These are phyloP conservation scores for Hypocryptadius cinnamomeus DNA, from an alignment of 2,113 vertebrate species.

Conservation along the genomic window DNA sequence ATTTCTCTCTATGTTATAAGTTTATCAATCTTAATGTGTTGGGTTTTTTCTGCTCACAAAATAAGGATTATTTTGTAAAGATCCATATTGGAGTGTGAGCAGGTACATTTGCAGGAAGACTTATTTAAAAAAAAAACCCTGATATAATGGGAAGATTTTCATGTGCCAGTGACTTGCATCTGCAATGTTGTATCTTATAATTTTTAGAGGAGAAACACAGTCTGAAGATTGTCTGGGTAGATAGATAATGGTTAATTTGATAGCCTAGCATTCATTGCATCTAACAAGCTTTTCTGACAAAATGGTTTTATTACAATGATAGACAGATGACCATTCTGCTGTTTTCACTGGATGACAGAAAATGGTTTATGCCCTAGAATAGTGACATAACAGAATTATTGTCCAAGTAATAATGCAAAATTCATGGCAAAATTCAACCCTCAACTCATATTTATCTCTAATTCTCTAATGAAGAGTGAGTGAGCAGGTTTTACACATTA, in stretches of 20 bases:
- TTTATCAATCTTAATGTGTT: not conserved
- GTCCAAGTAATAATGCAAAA: not conserved
- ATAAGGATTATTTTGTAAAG: not conserved
- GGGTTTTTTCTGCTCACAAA: not conserved
- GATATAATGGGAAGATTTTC: not conserved
- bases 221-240: not conserved
- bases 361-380: not conserved
- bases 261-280: not conserved
- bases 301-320: not conserved
- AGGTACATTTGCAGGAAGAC: not conserved
- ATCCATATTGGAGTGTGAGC: not conserved
- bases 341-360: not conserved
- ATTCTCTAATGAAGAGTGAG: not conserved
- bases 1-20: not conserved
- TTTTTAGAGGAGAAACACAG: not conserved
- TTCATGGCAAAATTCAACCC: not conserved
- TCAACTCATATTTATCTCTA: not conserved
- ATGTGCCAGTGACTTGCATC: not conserved
- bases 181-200: not conserved
- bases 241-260: not conserved
- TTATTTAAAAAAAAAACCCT: not conserved
- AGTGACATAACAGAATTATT: not conserved
- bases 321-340: not conserved
- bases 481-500: not conserved
- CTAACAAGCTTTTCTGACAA: not conserved